A percentile compares a stretch with the other conserved stretches of the same genome.
Conservation (phyloP, 2,113 vertebrate genomes). For the Crotalus horridus region DNA sequence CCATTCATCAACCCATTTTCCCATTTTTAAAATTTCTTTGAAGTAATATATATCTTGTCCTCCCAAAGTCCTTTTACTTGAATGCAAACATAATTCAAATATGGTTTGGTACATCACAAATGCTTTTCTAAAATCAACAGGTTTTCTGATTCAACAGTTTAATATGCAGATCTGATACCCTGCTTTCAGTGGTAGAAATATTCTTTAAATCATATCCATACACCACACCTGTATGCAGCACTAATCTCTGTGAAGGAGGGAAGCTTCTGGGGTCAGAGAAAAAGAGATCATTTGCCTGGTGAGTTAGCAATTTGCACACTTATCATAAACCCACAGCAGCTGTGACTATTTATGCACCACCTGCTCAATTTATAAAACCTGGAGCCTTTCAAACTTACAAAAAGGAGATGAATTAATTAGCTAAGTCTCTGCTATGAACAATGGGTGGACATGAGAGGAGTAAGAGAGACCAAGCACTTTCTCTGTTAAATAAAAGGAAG, state of each 20-base stretch:
- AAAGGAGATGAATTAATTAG: neutral
- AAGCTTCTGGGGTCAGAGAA: neutral
- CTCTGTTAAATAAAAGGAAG: conserved; percentile 26
- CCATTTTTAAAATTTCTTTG: neutral
- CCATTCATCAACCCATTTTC: neutral
- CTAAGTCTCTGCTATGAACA: neutral
- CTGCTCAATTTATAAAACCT: conserved; percentile 25
- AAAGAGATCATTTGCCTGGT: neutral
- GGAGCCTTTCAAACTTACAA: neutral
- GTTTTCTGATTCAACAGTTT: neutral
- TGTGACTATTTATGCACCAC: conserved; percentile 21
- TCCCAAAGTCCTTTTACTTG: neutral
- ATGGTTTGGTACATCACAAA: neutral
- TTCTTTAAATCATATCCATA: neutral
- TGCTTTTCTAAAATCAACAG: neutral
- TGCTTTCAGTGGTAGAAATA: neutral
- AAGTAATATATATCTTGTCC: neutral
- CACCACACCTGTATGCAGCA: conserved; percentile 3
- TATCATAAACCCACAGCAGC: conserved; percentile 5
- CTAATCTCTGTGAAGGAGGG: neutral
- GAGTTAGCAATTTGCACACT: neutral
- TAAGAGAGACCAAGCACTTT: neutral
- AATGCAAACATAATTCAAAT: neutral
- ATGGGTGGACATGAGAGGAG: neutral
- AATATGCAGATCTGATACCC: neutral